Evolutionary conservation across 2,888 invertebrate species (phyloP), one percentile per base, ranked within the genome.

Genomic region (Fabriciana adippe): DNA sequence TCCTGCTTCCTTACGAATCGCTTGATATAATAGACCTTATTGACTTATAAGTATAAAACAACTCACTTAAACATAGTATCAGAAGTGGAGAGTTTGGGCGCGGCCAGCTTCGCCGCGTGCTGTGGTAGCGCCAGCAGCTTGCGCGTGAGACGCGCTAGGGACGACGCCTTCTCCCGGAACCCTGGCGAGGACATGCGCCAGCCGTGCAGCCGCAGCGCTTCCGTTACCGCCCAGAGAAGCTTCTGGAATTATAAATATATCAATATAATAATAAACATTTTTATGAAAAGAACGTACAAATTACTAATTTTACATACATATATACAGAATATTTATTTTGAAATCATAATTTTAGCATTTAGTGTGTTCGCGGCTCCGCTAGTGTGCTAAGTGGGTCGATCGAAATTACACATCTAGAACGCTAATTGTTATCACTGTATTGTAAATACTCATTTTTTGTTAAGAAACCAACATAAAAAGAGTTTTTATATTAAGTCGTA

Each of bases 201-300:
- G 53, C 96, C 96, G 82, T 95, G 95, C 35, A 93, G 91, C 55
- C 96, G 94, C 18, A 97, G 87, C 0, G 97, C 96, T 78, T 96
- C 95, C 3, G 96, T 95, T 5, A 97, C 96, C 0, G 97, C 96
- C 96, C 96, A 97, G 18, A 96, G 87, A 35, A 97, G 89, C 93
- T 97, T 97, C 96, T 96, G 82, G 3, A 62, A 63, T 15, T 13
- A 6, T 14, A 31, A 14, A 53, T 47, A 21, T 45, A 15, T 47
- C 0, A 45, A 21, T 45, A 13, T 54, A n/a, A 13, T 48, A 60
- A 64, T 35, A 61, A 50, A 47, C 21, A 48, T 41, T 15, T 57
- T 31, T 11, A 31, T 31, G 4, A n/a, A 55, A 31, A 8, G 14
- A 4, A 41, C 31, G 11, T 57, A 59, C 6, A 35, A 8, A 35